Evolutionary conservation across 2,797 vertebrate species (phyloP).

Genomic region (Pteropus rufus): DNA sequence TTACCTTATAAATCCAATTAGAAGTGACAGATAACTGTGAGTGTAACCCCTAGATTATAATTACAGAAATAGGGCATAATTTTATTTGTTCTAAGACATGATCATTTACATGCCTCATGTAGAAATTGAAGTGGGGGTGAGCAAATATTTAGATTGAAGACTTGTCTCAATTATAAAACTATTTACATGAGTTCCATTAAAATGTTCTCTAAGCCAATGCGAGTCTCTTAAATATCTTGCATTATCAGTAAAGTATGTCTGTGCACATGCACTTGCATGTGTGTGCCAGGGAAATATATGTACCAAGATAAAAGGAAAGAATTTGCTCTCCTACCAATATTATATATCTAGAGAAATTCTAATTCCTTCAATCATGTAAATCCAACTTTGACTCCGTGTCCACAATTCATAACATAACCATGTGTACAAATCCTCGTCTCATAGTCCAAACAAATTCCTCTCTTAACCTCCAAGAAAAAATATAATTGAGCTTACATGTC

Average conservation of each 20-base stretch:
- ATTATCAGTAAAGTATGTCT: neutral
- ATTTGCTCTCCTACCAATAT: neutral
- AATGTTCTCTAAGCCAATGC: neutral
- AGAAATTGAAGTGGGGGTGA: neutral
- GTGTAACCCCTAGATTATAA: neutral
- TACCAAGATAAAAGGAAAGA: neutral
- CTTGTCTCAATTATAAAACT: neutral
- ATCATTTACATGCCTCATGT: neutral
- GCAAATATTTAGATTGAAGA: neutral
- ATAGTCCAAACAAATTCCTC: neutral
- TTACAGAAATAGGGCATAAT: slow-evolving; percentile 16
- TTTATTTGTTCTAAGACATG: slow-evolving; percentile 17
- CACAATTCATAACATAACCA: neutral
- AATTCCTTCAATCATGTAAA: neutral
- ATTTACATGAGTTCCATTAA: neutral
- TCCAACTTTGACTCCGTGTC: neutral
- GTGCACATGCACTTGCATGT: neutral
- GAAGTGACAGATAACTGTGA: slow-evolving; percentile 1
- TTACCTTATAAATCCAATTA: slow-evolving; percentile 47
- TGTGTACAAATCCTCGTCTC: neutral
- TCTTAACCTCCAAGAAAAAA: neutral
- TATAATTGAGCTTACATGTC: neutral
- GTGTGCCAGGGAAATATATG: neutral
- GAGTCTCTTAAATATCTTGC: neutral
- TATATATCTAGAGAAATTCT: neutral